Conservation (phyloP, 37 sponge, comb jelly and placozoan genomes). For the Agelas oroides region DNA sequence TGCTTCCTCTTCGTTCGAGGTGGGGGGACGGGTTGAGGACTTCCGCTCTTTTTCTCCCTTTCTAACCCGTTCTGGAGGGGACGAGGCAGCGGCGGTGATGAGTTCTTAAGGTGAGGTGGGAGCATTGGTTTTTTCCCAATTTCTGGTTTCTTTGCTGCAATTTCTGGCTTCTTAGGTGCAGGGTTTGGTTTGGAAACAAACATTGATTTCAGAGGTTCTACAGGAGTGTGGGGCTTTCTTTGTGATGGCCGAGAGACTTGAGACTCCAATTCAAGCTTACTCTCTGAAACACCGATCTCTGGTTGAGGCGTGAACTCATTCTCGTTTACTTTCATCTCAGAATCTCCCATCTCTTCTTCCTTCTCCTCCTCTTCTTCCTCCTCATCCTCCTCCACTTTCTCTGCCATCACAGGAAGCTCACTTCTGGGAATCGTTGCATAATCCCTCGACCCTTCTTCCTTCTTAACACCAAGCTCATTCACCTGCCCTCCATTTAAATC, state of each 20-base stretch:
- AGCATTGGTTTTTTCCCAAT: too few species aligned
- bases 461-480: not conserved
- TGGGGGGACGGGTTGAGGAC: slow-evolving; percentile 2
- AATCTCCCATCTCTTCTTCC: not conserved
- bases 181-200: not conserved
- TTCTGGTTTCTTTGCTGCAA: not conserved
- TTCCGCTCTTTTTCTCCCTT: not conserved
- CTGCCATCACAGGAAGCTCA: slow-evolving; percentile 20
- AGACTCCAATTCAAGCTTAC: not conserved
- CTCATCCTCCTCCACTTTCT: slow-evolving; percentile 14
- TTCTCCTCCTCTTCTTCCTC: slow-evolving; percentile 15
- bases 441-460: slow-evolving; percentile 13
- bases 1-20: slow-evolving; percentile 11
- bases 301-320: too few species aligned
- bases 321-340: too few species aligned
- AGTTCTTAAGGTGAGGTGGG: not conserved
- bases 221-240: not conserved
- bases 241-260: not conserved
- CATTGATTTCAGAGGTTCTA: not conserved
- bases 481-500: not conserved
- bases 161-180: not conserved
- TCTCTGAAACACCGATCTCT: too few species aligned
- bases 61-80: not conserved
- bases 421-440: slow-evolving; percentile 43
- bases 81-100: not conserved